Evolutionary conservation across 2,113 vertebrate genomes (phyloP), one percentile per base, ranked within the genome.

Genomic region (Callopanchax toddi): DNA sequence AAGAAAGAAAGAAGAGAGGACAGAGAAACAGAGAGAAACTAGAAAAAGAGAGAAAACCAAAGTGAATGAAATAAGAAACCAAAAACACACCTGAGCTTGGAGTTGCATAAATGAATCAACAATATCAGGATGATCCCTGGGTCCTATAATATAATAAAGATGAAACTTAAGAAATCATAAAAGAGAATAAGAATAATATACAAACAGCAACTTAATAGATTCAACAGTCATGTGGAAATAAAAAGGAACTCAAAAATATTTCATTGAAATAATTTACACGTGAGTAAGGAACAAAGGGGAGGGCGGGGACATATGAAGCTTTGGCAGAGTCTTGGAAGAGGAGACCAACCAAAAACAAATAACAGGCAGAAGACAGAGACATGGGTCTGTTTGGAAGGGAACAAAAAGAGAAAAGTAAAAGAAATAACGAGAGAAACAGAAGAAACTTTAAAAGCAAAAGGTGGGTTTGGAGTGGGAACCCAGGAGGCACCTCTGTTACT

Each of bases 71-170:
- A 98, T 98, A 99, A 99, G 95, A 94, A 99, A 98, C 96, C 95
- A 99, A 99, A 94, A 99, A 99, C 97, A 99, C 97, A 99, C 97
- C 97, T 99, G 97, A 98, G 96, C 96, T 96, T 98, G 97, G 97
- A 99, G 97, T 98, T 99, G 97, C 97, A 99, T 99, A 98, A 99
- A 99, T 98, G 97, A 99, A 99, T 99, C 97, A 99, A 99, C 97
- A 98, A 99, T 99, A 99, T 99, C 97, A 98, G 97, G 97, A 99
- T 99, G 97, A 98, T 99, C 96, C 97, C 97, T 99, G 97, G 97
- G 97, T 95, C 97, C 97, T 99, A 99, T 98, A 99, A 99, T 98
- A 99, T 98, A 98, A 99, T 99, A 98, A 99, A 99, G 96, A 98
- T 99, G 97, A 98, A 98, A 99, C 97, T 99, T 97, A 99, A 99